These are phyloP conservation scores for Baccha elongata DNA, from an alignment of 2,888 invertebrate genomes.

Conservation along the genomic window DNA sequence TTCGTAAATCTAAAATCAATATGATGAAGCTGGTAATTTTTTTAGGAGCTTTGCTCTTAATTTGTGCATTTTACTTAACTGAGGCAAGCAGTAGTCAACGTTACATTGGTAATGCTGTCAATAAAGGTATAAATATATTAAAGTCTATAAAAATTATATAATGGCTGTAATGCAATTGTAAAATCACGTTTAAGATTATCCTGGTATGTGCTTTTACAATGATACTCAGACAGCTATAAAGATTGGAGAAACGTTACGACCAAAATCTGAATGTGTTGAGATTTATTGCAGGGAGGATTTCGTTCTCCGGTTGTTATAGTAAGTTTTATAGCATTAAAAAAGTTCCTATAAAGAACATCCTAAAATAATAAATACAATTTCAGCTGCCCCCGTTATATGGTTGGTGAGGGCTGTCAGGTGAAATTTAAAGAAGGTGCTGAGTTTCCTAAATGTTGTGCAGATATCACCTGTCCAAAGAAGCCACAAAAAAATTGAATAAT, in stretches of 20 bases:
- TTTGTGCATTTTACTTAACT: neutral
- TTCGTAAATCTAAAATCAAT: neutral
- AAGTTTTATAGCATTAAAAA: neutral
- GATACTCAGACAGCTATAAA: conserved; percentile 15
- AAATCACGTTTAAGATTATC: conserved; percentile 11
- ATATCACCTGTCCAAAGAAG: conserved; percentile 37
- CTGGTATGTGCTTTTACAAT: conserved; percentile 27
- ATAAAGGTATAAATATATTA: neutral
- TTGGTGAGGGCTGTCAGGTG: conserved; percentile 49
- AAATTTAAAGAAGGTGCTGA: conserved; percentile 26
- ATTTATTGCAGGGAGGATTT: conserved; percentile 16
- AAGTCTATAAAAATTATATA: neutral
- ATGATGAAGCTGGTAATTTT: neutral
- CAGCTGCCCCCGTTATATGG: conserved; percentile 50
- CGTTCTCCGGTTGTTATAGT: conserved; percentile 1
- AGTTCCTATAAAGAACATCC: neutral
- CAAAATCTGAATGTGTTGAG: conserved; percentile 19
- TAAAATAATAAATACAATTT: neutral
- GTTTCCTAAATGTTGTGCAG: conserved; percentile 46
- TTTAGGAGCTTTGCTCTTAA: neutral
- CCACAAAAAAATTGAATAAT: too few relatives aligned
- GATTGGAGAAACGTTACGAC: neutral
- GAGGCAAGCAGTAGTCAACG: conserved; percentile 8
- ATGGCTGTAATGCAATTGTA: neutral
- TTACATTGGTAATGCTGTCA: conserved; percentile 13